These are phyloP conservation scores for Stenopsyche tienmushanensis DNA, from an alignment of 1,140 invertebrate species.

Conservation along the genomic window DNA sequence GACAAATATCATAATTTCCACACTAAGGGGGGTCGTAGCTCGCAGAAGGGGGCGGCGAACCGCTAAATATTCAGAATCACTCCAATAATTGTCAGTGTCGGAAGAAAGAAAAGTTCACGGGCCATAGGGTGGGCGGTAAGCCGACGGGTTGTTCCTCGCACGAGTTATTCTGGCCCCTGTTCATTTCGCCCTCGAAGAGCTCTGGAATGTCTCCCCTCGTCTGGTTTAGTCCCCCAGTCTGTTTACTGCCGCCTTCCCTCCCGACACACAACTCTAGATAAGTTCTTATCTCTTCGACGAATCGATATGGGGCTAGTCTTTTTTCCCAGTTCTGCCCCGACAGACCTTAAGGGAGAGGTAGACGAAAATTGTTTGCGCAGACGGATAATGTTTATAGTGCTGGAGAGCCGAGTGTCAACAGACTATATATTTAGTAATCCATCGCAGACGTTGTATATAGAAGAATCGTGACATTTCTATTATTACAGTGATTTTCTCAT, in stretches of 20 bases:
- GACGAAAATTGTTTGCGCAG: slow-evolving; percentile 19
- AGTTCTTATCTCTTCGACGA: slow-evolving; percentile 28
- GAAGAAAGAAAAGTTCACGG: background rate
- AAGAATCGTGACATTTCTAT: background rate
- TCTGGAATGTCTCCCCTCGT: slow-evolving; percentile 13
- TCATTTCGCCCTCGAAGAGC: slow-evolving; percentile 15
- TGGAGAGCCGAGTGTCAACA: slow-evolving; percentile 13
- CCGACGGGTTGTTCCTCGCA: background rate
- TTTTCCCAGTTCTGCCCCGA: background rate
- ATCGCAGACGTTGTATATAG: background rate
- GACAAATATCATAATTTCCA: slow-evolving; percentile 40
- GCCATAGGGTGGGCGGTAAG: background rate
- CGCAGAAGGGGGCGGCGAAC: background rate
- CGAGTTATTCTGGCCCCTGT: slow-evolving; percentile 1
- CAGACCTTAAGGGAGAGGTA: background rate
- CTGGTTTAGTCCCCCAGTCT: slow-evolving; percentile 6
- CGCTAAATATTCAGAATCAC: slow-evolving; percentile 27
- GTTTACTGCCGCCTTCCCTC: slow-evolving; percentile 14
- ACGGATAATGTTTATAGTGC: slow-evolving; percentile 22
- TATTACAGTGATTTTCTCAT: too few species aligned
- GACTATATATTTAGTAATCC: slow-evolving; percentile 10
- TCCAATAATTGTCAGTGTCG: slow-evolving; percentile 22
- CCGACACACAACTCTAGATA: slow-evolving; percentile 17
- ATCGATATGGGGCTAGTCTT: slow-evolving; percentile 23
- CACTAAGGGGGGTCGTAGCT: background rate